These are phyloP conservation scores for Nesometra sesokonis DNA, from an alignment of 35 echinoderm and acorn worm species.

Conservation along the genomic window DNA sequence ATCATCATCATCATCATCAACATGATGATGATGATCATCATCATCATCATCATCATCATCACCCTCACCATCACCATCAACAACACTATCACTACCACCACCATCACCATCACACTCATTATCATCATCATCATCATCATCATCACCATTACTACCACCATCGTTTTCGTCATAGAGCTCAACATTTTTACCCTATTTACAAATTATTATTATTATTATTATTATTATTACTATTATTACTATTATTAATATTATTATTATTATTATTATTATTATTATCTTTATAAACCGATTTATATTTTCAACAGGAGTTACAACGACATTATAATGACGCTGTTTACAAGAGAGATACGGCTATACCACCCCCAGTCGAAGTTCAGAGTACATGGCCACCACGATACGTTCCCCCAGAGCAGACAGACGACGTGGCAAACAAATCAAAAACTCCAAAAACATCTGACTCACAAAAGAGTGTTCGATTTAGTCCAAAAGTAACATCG, in stretches of 20 bases:
- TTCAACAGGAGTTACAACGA: background rate
- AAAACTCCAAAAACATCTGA: background rate
- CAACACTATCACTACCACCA: no score
- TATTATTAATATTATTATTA: background rate
- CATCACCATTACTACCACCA: background rate
- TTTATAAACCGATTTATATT: no score
- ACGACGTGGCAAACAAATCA: background rate
- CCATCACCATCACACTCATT: no score
- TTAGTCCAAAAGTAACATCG: background rate
- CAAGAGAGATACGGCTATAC: background rate
- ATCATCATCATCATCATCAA: background rate
- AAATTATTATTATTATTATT: no score
- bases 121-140: no score
- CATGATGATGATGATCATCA: background rate
- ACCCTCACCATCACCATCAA: no score
- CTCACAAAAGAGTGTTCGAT: background rate
- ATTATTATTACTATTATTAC: background rate
- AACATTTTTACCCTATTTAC: background rate
- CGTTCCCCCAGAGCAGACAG: background rate
- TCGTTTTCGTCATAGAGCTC: background rate
- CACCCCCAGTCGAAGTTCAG: background rate
- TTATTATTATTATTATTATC: no score
- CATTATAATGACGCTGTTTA: background rate
- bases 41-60: background rate
- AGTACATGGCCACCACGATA: background rate